Conservation (phyloP, 1,140 invertebrate species). For the Doryteuthis pealeii region DNA sequence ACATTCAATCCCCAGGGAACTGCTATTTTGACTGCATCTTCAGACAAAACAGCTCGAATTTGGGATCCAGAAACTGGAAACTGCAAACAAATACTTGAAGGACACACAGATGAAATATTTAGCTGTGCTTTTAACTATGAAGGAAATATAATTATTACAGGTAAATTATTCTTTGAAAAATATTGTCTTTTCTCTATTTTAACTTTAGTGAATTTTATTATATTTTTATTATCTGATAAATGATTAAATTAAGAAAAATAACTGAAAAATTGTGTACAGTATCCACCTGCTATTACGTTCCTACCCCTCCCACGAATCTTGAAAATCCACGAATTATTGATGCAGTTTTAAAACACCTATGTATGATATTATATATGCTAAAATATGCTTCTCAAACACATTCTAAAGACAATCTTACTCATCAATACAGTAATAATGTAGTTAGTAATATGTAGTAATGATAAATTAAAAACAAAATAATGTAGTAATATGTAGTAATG, state of each 20-base stretch:
- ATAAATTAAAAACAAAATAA: no score
- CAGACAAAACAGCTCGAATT: constrained; percentile 73
- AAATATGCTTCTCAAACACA: no score
- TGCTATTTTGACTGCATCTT: constrained; percentile 72
- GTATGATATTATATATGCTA: no score
- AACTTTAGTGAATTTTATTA: not conserved
- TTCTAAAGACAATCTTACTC: no score
- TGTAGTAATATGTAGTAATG: no score
- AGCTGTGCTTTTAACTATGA: constrained; percentile 77
- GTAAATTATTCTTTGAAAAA: constrained; percentile 32
- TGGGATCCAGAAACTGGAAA: constrained; percentile 73
- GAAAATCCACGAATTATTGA: no score
- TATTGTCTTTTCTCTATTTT: no score
- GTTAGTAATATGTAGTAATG: no score
- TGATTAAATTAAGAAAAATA: not conserved
- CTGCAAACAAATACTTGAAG: constrained; percentile 69
- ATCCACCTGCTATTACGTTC: no score
- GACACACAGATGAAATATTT: constrained; percentile 78
- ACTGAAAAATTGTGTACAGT: constrained; percentile 2
- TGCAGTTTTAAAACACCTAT: no score
- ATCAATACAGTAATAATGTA: no score
- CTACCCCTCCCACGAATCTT: no score
- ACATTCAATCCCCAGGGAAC: constrained; percentile 77
- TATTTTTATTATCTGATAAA: not conserved
- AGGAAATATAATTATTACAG: constrained; percentile 76